Percentiles rank a stretch among this genome's conserved stretches.
These are phyloP conservation scores for Thalpophila matura DNA, from an alignment of 2,888 invertebrate species.

Conservation along the genomic window DNA sequence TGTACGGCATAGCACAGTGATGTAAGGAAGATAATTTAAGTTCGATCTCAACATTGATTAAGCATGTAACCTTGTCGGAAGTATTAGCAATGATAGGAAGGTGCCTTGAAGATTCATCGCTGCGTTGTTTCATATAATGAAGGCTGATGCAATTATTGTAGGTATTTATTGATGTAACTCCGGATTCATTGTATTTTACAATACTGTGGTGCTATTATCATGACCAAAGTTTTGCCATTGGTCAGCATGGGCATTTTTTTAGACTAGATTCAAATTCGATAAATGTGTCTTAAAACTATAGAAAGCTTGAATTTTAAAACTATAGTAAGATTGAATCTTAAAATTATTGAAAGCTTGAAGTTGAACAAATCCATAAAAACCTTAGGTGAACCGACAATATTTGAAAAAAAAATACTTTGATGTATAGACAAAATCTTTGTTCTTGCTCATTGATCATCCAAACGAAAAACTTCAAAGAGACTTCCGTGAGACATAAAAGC, in stretches of 20 bases:
- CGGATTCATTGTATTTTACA: too few relatives aligned
- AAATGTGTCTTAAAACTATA: too few relatives aligned
- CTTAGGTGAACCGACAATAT: too few relatives aligned
- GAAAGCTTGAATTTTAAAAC: too few relatives aligned
- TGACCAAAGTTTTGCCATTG: too few relatives aligned
- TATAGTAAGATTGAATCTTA: too few relatives aligned
- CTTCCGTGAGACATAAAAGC: constrained; percentile 13
- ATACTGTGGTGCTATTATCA: too few relatives aligned
- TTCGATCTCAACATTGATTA: constrained; percentile 28
- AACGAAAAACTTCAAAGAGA: constrained; percentile 22
- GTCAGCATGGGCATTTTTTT: too few relatives aligned
- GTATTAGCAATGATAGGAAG: constrained; percentile 13
- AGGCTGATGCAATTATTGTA: constrained; percentile 13
- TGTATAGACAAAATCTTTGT: background rate
- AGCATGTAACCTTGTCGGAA: constrained; percentile 37
- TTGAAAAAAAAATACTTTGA: background rate
- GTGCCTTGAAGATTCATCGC: constrained; percentile 1
- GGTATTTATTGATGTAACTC: background rate
- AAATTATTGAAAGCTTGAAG: too few relatives aligned
- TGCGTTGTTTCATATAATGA: constrained; percentile 26
- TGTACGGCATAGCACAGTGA: constrained; percentile 19
- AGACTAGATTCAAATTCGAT: too few relatives aligned
- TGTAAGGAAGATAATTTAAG: constrained; percentile 35
- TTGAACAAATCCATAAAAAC: too few relatives aligned
- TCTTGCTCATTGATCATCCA: background rate